Evolutionary conservation across 2,113 vertebrate genomes (phyloP), one percentile per base, ranked within the genome.

Genomic region (Chunga burmeisteri): DNA sequence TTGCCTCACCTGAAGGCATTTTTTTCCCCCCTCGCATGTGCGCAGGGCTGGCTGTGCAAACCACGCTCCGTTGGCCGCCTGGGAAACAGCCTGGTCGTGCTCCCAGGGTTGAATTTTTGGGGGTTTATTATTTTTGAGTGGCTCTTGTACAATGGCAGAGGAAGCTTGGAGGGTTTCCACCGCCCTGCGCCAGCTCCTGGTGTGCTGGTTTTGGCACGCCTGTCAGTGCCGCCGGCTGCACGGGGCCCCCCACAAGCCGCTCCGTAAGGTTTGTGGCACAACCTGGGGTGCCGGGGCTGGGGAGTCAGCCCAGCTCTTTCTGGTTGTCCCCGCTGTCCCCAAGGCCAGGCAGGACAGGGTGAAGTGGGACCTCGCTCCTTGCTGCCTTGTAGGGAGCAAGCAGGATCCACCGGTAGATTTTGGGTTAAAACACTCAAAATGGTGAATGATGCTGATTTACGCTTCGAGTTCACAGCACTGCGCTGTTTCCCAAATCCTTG

Each of bases 101-200:
- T 90, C 40, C 81, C 74, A 30, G 74, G n/a, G 62, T 0, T 63
- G 94, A 61, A 80, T 86, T 61, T 90, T 83, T 79, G 20, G 1
- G 62, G 88, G 75, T 83, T 92, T 90, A 55, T 72, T 86, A 18
- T 83, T 90, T 91, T 55, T 30, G 49, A 80, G 91, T 1, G 0
- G 58, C 53, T 93, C 62, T 86, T 72, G 49, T 3, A 86, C 86
- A 82, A 85, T 8, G 0, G 88, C 5, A 0, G 49, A 72, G 85
- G 82, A 63, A 83, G 92, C 34, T 78, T 72, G 95, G 90, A 81
- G 81, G 81, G 67, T 78, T 97, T 93, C 92, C 95, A 94, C 34
- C 4, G 1, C 55, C 67, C 66, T 9, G 2, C 1, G 55, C 79
- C 11, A 20, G 50, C 70, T 81, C 77, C 50, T 49, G 2, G 82